Evolutionary conservation across 1,140 invertebrate genomes (phyloP).

Genomic region (Ditylenchus dipsaci): DNA sequence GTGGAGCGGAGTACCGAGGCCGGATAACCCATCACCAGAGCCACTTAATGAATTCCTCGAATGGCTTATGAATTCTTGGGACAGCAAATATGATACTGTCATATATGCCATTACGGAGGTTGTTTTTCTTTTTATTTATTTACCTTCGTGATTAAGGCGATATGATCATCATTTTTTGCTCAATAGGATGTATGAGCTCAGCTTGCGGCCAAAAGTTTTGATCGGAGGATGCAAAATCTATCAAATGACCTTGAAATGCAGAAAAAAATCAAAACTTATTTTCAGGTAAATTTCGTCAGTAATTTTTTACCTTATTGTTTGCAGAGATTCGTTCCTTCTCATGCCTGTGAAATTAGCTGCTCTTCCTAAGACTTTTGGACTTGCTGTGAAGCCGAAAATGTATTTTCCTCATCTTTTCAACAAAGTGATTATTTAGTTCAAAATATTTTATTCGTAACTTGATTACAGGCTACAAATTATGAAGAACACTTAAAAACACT

Average conservation of each 20-base stretch:
- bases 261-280: neutral
- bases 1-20: neutral
- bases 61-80: neutral
- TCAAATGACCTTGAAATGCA: neutral
- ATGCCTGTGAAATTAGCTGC: constrained; percentile 7
- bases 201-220: neutral
- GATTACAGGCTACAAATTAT: neutral
- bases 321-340: too few species aligned
- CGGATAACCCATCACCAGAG: neutral
- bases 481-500: neutral
- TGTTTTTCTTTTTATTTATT: neutral
- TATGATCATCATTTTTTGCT: neutral
- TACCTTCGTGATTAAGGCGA: neutral
- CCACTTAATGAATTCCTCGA: neutral
- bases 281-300: too few species aligned
- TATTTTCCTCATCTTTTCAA: constrained; percentile 9
- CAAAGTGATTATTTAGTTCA: neutral
- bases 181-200: neutral
- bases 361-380: constrained; percentile 1
- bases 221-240: neutral
- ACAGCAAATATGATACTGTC: neutral
- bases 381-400: neutral
- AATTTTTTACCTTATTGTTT: too few species aligned
- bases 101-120: neutral
- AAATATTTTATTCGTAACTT: neutral